Conservation (phyloP, 1,140 invertebrate species). For the Lepidurus couesii region DNA sequence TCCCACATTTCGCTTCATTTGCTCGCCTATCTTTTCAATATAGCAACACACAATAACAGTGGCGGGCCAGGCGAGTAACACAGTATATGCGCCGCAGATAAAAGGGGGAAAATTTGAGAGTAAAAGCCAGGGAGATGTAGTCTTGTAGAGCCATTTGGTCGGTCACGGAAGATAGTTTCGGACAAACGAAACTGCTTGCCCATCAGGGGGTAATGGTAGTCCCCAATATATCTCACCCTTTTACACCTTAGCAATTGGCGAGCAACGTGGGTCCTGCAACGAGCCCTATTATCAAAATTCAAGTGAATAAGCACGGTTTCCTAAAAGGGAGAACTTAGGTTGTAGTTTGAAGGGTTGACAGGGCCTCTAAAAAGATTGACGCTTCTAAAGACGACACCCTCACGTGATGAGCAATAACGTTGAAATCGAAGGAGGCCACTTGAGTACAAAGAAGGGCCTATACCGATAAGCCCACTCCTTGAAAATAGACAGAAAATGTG, state of each 20-base stretch:
- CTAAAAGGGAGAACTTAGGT: too few relatives aligned
- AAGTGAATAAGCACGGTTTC: too few relatives aligned
- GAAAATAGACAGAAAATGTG: too few relatives aligned
- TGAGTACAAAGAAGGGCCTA: too few relatives aligned
- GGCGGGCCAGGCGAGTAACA: background rate
- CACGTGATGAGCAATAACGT: too few relatives aligned
- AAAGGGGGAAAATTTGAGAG: background rate
- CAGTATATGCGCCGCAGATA: background rate
- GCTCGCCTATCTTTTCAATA: background rate
- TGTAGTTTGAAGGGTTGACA: too few relatives aligned
- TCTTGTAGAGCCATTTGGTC: background rate
- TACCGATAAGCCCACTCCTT: too few relatives aligned
- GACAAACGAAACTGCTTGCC: conserved; percentile 8
- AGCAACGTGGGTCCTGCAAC: background rate
- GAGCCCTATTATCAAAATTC: too few relatives aligned
- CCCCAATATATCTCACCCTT: conserved; percentile 10
- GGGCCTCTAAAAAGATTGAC: too few relatives aligned
- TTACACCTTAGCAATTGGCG: background rate
- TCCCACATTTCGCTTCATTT: conserved; percentile 4
- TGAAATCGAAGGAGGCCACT: too few relatives aligned
- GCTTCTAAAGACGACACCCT: too few relatives aligned
- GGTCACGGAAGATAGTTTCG: background rate
- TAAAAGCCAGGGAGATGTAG: background rate
- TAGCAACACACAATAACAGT: background rate
- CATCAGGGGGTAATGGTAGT: background rate